A percentile compares a stretch with the other conserved stretches of the same genome.
Evolutionary conservation across 2,113 vertebrate genomes (phyloP).

Genomic region (Scolopax mira): DNA sequence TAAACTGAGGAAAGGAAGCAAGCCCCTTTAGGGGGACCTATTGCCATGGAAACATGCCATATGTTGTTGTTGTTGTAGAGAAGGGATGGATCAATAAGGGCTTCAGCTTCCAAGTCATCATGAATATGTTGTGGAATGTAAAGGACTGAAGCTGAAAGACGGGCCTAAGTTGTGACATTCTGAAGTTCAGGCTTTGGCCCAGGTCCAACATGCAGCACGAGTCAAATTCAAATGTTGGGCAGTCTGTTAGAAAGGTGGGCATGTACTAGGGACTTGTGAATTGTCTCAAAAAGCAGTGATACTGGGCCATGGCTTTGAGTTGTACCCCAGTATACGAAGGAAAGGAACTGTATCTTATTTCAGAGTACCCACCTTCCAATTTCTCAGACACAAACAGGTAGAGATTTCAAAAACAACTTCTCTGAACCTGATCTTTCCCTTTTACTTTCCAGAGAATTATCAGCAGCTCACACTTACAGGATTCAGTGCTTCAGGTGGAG

Average conservation of each 20-base stretch:
- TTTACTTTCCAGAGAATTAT: neutral
- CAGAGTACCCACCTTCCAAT: neutral
- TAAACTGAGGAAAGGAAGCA: constrained; percentile 1
- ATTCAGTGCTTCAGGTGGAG: neutral
- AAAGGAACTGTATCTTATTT: neutral
- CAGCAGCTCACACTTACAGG: neutral
- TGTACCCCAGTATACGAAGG: neutral
- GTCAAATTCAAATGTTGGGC: neutral
- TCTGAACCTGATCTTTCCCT: neutral
- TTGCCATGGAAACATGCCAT: constrained; percentile 20
- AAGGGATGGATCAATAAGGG: constrained; percentile 21
- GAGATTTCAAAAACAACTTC: neutral
- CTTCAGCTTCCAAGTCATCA: constrained; percentile 21
- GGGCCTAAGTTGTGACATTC: neutral
- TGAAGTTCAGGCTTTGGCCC: neutral
- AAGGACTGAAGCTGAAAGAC: neutral
- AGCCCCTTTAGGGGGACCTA: constrained; percentile 25
- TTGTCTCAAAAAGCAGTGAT: neutral
- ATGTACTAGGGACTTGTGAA: neutral
- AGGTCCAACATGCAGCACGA: neutral
- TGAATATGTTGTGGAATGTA: neutral
- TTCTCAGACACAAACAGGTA: neutral
- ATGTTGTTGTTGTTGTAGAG: neutral
- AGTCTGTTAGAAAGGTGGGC: neutral
- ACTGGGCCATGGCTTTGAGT: neutral